Conservation (phyloP, 2,113 vertebrate species). For the Melanocharis versteri region DNA sequence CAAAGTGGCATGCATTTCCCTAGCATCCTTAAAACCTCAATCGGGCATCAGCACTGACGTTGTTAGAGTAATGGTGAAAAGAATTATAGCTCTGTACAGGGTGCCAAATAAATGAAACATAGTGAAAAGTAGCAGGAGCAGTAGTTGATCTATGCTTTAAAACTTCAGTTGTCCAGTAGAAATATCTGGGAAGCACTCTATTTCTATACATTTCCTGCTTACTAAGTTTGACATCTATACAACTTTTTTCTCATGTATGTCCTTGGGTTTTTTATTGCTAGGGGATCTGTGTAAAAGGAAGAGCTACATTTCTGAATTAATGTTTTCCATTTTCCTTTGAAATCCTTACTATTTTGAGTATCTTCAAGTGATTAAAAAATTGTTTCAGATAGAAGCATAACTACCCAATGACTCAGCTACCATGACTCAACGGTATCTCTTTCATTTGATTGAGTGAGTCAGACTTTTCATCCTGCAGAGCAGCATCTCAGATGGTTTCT, state of each 20-base stretch:
- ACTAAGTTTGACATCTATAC: not conserved
- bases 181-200: not conserved
- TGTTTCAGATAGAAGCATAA: not conserved
- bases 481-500: not conserved
- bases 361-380: not conserved
- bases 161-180: not conserved
- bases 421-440: not conserved
- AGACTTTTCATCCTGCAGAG: not conserved
- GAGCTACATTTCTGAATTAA: not conserved
- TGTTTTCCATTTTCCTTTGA: not conserved
- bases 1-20: not conserved
- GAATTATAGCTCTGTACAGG: not conserved
- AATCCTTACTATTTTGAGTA: not conserved
- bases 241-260: not conserved
- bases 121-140: not conserved
- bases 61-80: not conserved
- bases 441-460: not conserved
- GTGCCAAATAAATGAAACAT: not conserved
- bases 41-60: not conserved
- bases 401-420: not conserved
- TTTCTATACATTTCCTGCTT: not conserved
- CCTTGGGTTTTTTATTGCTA: not conserved
- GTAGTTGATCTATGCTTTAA: not conserved
- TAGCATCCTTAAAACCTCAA: not conserved
- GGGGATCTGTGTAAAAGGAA: not conserved